Conservation (phyloP, 1,140 invertebrate species). For the Eumeta japonica region DNA sequence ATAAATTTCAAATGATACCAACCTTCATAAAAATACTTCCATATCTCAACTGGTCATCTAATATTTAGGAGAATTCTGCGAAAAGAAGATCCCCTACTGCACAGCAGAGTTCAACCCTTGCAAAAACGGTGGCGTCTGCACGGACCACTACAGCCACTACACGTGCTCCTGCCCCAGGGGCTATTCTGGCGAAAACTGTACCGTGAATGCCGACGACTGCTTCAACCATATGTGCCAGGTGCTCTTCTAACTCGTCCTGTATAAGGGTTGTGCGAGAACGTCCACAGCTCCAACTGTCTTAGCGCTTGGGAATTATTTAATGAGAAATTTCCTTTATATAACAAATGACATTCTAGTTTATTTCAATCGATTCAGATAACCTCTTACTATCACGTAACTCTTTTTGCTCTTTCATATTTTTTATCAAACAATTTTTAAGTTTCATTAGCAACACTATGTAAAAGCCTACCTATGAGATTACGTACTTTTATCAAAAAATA, state of each 20-base stretch:
- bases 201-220: slow-evolving; percentile 89
- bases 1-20: no score
- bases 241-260: slow-evolving; percentile 6
- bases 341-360: no score
- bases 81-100: slow-evolving; percentile 92
- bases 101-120: slow-evolving; percentile 85
- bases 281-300: slow-evolving; percentile 81
- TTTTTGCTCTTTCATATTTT: no score
- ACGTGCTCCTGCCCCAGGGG: slow-evolving; percentile 88
- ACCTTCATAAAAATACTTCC: no score
- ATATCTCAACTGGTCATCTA: no score
- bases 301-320: no score
- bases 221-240: slow-evolving; percentile 88
- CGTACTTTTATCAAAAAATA: no score
- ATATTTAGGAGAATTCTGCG: slow-evolving; percentile 85
- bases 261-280: slow-evolving; percentile 77
- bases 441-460: no score
- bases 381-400: no score
- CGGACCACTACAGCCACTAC: slow-evolving; percentile 86
- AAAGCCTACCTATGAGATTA: no score
- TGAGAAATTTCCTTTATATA: no score
- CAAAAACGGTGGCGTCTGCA: slow-evolving; percentile 86
- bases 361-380: no score
- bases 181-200: slow-evolving; percentile 91
- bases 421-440: background rate